Evolutionary conservation across 1,140 invertebrate species (phyloP).

Genomic region (Harpegnathos saltator): DNA sequence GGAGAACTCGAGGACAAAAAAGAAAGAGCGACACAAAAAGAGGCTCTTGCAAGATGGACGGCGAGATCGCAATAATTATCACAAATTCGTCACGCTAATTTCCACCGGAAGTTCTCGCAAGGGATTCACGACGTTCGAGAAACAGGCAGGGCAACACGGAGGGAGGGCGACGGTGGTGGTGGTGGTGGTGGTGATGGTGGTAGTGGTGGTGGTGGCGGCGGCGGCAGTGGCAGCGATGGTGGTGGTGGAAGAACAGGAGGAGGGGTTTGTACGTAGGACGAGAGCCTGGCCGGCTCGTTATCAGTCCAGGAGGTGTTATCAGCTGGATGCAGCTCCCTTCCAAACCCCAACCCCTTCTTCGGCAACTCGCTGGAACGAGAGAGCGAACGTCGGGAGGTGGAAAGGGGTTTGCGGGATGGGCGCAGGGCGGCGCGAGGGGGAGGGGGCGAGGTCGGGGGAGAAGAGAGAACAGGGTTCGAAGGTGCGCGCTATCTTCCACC

Average conservation of each 20-base stretch:
- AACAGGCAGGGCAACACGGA: conserved; percentile 58
- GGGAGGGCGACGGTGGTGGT: neutral
- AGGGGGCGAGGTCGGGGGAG: conserved; percentile 38
- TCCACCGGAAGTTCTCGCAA: conserved; percentile 59
- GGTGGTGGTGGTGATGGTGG: neutral
- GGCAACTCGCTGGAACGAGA: conserved; percentile 66
- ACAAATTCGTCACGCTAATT: conserved; percentile 47
- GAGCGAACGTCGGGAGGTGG: conserved; percentile 52
- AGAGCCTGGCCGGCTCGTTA: conserved; percentile 84
- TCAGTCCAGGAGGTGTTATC: conserved; percentile 84
- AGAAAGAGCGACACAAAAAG: neutral
- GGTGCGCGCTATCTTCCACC: conserved; percentile 83
- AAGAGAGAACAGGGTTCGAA: conserved; percentile 72
- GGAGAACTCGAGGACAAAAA: too few relatives aligned
- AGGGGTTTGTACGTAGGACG: conserved; percentile 70
- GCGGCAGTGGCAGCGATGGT: neutral
- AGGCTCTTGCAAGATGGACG: neutral
- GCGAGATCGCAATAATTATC: conserved; percentile 40
- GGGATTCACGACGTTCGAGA: conserved; percentile 69
- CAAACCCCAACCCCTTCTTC: conserved; percentile 76
- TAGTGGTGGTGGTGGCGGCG: too few relatives aligned
- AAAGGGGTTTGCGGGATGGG: too few relatives aligned
- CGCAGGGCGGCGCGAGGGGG: neutral
- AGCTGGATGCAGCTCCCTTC: conserved; percentile 78
- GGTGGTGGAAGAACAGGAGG: too few relatives aligned